Evolutionary conservation across 2,888 invertebrate species (phyloP).

Genomic region (Morpho achilles): DNA sequence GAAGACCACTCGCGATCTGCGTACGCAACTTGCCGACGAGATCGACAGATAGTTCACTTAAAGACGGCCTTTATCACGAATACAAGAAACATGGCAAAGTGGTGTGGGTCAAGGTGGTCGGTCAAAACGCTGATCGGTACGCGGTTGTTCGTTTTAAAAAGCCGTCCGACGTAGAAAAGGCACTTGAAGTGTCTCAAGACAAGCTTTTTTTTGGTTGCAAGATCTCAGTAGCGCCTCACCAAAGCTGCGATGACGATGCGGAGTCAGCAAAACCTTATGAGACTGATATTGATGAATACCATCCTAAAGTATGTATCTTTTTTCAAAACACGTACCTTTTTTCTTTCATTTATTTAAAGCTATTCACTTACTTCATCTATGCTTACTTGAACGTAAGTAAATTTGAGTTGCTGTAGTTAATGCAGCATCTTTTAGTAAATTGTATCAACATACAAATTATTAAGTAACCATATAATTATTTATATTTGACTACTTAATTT

Average conservation of each 20-base stretch:
- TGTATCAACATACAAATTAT: no score
- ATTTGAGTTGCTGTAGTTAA: no score
- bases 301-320: slow-evolving; percentile 83
- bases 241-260: slow-evolving; percentile 92
- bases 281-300: slow-evolving; percentile 97
- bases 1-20: slow-evolving; percentile 91
- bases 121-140: slow-evolving; percentile 93
- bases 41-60: slow-evolving; percentile 95
- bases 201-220: slow-evolving; percentile 98
- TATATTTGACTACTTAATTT: no score
- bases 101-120: slow-evolving; percentile 95
- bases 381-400: no score
- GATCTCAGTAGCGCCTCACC: slow-evolving; percentile 96
- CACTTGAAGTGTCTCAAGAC: slow-evolving; percentile 96
- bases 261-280: slow-evolving; percentile 93
- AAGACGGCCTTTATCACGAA: slow-evolving; percentile 98
- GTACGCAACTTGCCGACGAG: slow-evolving; percentile 93
- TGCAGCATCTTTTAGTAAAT: no score
- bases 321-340: not conserved
- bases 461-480: no score
- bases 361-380: no score
- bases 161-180: slow-evolving; percentile 97
- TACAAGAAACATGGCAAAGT: slow-evolving; percentile 99
- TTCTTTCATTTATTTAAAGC: not conserved
- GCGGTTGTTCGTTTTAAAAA: slow-evolving; percentile 96